Conservation (phyloP, 1,140 invertebrate species). For the Cotesia glomerata region DNA sequence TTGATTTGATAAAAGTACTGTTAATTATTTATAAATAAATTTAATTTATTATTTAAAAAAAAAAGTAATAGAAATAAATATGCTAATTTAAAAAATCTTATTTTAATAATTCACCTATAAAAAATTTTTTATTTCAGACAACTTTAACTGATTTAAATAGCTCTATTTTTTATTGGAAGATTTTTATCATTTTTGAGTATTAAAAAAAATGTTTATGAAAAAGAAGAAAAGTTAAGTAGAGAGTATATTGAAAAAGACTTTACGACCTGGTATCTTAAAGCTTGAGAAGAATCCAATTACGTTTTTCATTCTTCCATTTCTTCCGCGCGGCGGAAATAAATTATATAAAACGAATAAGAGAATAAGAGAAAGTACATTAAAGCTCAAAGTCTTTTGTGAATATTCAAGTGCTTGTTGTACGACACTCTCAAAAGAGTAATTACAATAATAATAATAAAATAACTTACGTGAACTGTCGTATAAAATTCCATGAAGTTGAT, state of each 20-base stretch:
- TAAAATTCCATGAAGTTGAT: slow-evolving; percentile 73
- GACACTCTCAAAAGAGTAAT: not conserved
- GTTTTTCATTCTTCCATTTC: slow-evolving; percentile 8
- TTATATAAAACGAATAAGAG: not conserved
- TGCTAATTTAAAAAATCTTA: no score
- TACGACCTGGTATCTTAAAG: not conserved
- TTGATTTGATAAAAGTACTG: no score
- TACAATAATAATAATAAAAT: not conserved
- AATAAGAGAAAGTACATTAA: slow-evolving; percentile 10
- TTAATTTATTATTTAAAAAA: no score
- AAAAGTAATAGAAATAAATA: no score
- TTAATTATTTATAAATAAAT: no score
- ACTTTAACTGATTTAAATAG: no score
- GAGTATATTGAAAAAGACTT: not conserved
- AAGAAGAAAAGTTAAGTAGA: no score
- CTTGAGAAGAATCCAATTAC: slow-evolving; percentile 9
- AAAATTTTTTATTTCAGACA: no score
- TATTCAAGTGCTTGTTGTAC: not conserved
- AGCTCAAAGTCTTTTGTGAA: not conserved
- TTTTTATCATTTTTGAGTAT: no score
- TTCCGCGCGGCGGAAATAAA: slow-evolving; percentile 14
- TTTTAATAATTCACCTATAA: no score
- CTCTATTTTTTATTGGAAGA: no score
- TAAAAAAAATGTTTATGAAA: no score
- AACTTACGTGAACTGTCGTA: slow-evolving; percentile 74